Base-by-base conservation (phyloP, 2,888 invertebrate species). In the Aromia moschata region DNA sequence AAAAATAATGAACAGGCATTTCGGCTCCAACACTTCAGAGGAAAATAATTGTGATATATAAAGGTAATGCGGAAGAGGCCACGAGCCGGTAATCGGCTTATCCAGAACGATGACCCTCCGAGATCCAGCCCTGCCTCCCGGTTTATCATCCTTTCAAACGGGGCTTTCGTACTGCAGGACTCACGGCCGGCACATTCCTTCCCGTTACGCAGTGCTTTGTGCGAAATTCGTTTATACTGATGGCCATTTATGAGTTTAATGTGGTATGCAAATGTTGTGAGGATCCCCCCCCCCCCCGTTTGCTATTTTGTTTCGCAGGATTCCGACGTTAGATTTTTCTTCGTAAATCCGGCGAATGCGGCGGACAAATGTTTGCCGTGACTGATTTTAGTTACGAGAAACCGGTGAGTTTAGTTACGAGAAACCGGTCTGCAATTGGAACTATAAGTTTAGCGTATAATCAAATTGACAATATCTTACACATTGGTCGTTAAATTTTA, bases 131-230 rank as follows among this genome's bases (percentile, higher is more conserved):
- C 56, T 51, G 51, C 14, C 3, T 44, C 44, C 44, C 17, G 40
- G 25, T 70, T 71, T 69, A 70, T 73, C 71, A 71, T 70, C 65
- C 69, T 64, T 67, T 62, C 69, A 68, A 66, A 72, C 67, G 70
- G 69, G 71, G 49, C 70, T 72, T 71, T 67, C 62, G 60, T 65
- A 57, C 64, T 62, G 65, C 59, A 65, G 70, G 70, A 70, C 69
- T 67, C 65, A 65, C 62, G 64, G 68, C 68, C 65, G 64, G 64
- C 69, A 70, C 70, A 70, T 70, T 69, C 69, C 66, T 69, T 63
- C 58, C 64, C 62, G 65, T 68, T 69, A 62, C 44, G 45, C 53
- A 57, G 52, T 65, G 59, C 62, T 58, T 63, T 68, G 63, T 60
- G 53, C 60, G 58, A 62, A 59, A 64, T 63, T 62, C 64, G 60